Evolutionary conservation across 37 sponge, comb jelly and placozoan species (phyloP), one percentile per base, ranked within the genome.

Genomic region (Tethya wilhelma): DNA sequence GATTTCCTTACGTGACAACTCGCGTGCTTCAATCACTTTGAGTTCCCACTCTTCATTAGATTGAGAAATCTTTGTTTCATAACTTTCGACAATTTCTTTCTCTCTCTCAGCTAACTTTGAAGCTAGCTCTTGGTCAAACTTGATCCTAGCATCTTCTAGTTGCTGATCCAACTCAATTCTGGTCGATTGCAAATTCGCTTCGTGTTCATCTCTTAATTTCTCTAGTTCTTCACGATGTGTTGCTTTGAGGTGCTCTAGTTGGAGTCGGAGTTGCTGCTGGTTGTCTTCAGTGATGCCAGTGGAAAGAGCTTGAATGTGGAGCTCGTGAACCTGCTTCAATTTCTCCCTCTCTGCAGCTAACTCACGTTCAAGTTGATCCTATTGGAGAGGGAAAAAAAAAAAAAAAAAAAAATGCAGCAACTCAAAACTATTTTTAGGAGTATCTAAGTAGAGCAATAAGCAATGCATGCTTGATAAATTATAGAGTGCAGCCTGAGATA

Each of bases 81-180:
- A 42, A 45, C 80, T 81, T 23, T n/a, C 56, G 0, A 39, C 69
- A 75, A 87, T 65, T 55, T 69, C 37, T 29, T 55, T 25, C 34
- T 87, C 76, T 5, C 80, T 44, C 11, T 79, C 75, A 42, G 63
- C 44, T n/a, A 87, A 14, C 44, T 72, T 75, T 64, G 5, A 4
- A 29, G 63, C 73, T 33, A 73, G 56, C 56, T 86, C 42, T 22
- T 29, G 6, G 17, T 60, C 55, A 38, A 84, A 56, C 58, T 76
- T 38, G 2, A 2, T 29, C 55, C 44, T 6, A 23, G 37, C 42
- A 9, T 63, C 37, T 33, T 73, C 66, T 1, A 23, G 53, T 36
- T 37, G 67, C 11, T 44, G 31, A 3, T 14, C 45, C 40, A 56
- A 1, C 69, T 68, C 59, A 9, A 58, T 38, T 29, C 5, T 56